Conservation (phyloP, 2,797 vertebrate species). For the Eidolon dupreanum region DNA sequence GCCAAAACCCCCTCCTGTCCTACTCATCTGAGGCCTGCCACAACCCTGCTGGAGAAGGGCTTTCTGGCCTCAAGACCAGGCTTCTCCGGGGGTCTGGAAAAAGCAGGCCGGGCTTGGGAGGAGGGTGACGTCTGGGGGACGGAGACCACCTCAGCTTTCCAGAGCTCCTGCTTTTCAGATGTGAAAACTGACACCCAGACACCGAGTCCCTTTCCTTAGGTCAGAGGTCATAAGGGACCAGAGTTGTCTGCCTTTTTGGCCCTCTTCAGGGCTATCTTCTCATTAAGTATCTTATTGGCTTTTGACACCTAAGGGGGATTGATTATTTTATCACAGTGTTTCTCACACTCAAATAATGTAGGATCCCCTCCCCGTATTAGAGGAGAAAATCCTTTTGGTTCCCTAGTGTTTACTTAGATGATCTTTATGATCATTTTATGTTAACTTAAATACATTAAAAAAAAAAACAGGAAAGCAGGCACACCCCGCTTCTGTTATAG, state of each 20-base stretch:
- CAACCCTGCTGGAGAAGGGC: neutral
- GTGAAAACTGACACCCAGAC: neutral
- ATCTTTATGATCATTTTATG: neutral
- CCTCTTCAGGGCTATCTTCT: neutral
- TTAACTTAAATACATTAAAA: neutral
- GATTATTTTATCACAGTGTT: neutral
- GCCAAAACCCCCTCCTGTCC: neutral
- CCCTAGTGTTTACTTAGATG: neutral
- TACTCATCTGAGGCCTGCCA: neutral
- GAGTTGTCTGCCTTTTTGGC: rapidly evolving
- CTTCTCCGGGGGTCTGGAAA: neutral
- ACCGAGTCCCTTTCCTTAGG: neutral
- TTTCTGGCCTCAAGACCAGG: neutral
- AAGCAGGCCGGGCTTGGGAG: too few species aligned
- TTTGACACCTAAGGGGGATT: neutral
- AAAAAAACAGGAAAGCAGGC: neutral
- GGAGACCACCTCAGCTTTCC: neutral
- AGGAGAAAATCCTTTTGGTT: neutral
- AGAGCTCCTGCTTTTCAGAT: neutral
- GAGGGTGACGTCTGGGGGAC: rapidly evolving
- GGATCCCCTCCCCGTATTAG: neutral
- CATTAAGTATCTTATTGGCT: neutral
- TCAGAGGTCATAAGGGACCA: neutral
- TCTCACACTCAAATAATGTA: neutral
- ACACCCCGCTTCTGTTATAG: too few species aligned